A percentile compares a stretch with the other conserved stretches of the same genome.
These are phyloP conservation scores for Hiodon alosoides DNA, from an alignment of 2,113 vertebrate species.

Conservation along the genomic window DNA sequence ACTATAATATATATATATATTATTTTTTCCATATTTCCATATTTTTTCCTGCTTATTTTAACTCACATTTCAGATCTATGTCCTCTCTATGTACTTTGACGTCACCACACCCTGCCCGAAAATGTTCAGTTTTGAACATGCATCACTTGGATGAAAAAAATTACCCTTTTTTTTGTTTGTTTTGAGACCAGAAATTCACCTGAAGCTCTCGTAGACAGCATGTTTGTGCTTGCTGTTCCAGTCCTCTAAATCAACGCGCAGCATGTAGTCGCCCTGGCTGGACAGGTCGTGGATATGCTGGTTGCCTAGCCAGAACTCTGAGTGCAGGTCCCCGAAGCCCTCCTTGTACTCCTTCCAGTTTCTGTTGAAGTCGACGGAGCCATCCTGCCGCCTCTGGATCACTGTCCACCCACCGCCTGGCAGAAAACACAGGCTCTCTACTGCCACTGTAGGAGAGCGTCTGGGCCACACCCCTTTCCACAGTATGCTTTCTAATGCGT, in stretches of 20 bases:
- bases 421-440: accelerated
- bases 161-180: not conserved
- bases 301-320: constrained; percentile 82
- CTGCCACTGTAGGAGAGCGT: no score
- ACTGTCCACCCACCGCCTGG: constrained; percentile 80
- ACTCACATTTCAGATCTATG: no score
- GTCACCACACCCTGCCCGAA: no score
- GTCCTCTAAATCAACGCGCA: constrained; percentile 78
- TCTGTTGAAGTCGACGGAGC: constrained; percentile 74
- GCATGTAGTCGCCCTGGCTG: constrained; percentile 70
- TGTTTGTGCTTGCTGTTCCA: constrained; percentile 78
- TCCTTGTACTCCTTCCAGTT: constrained; percentile 78
- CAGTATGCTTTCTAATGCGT: no score
- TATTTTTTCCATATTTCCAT: not conserved
- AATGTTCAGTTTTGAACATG: not conserved
- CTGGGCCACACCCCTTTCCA: no score
- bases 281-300: constrained; percentile 75
- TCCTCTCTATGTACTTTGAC: no score
- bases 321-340: constrained; percentile 71
- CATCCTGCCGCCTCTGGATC: constrained; percentile 74
- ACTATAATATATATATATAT: not conserved
- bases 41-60: no score
- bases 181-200: constrained; percentile 47
- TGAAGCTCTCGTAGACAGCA: constrained; percentile 76
- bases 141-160: not conserved